Base-by-base conservation (phyloP, 2,797 vertebrate species). In the Oreonectes daqikongensis region DNA sequence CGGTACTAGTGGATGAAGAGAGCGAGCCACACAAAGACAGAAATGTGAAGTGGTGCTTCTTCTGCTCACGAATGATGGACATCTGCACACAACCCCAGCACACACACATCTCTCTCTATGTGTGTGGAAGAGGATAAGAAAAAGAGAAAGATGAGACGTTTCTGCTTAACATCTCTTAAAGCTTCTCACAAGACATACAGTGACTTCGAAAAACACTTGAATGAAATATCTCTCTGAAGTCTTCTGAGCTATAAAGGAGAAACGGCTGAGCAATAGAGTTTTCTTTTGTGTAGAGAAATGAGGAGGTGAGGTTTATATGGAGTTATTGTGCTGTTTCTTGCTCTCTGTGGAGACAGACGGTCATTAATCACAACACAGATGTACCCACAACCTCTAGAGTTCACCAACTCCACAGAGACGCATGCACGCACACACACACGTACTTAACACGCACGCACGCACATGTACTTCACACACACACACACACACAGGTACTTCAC, bases 331-430 rank as follows among this genome's bases (percentile, higher is more conserved):
- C 72, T 24, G 35, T 30, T 50, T 64, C 71, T 63, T 18, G 14
- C 59, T 48, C 60, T 74, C 46, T 30, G 48, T 30, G 48, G 35
- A 11, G 32, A 78, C 61, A 64, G 69, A 65, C 35, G n/a, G 35
- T 65, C 69, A 79, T 79, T 71, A 72, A 79, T 66, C 69, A 72
- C 50, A 79, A 40, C 52, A 72, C 50, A 72, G 77, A 72, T 72
- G 69, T 38, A 65, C 30, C 3, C 61, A 79, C 28, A 78, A 53
- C 59, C 59, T 63, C 76, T 32, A 64, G 67, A 69, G 59, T 63
- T 71, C 69, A 30, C 40, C 32, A 46, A 66, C 61, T 30, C 63
- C 40, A 68, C 26, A 35, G 65, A 76, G 52, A 60, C 9, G 8
- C 9, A 35, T n/a, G 22, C 32, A 55, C 61, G 20, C 59, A 20